Base-by-base conservation (phyloP, 2,113 vertebrate species). In the Sinocyclocheilus grahami region DNA sequence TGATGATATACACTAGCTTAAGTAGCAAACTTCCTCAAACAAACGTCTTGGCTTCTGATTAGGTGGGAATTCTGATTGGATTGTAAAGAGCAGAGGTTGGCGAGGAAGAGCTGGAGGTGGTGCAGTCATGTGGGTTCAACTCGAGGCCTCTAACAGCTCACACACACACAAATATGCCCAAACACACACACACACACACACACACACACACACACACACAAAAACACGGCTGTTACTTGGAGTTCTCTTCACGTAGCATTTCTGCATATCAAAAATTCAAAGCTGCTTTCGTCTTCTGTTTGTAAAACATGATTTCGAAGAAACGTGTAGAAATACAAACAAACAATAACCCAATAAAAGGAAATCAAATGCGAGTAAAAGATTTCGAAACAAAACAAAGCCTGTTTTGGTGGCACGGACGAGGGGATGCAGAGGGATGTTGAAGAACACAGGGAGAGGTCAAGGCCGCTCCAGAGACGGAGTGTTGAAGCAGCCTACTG, bases 401-500 rank as follows among this genome's bases (percentile, higher is more conserved):
- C 93, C 84, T 87, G 92, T 90, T 95, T 92, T 94, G 95, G 93
- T 95, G 39, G 39, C 51, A 53, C 87, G 84, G 78, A 85, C 69
- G 42, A 42, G 42, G 42, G 42, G 42, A 42, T 42, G 42, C 8
- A 42, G 14, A 71, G 71, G 51, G 65, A 71, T 27, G 53, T 13
- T 14, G 58, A 63, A 63, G 78, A 24, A 62, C 11, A 42, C 62
- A 37, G 85, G 83, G 33, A 12, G 51, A 84, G 77, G 87, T 87
- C 95, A 96, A 53, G 97, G 96, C 87, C 93, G 96, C 92, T 99
- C 98, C 62, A 99, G 96, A 87, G 96, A 97, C 20, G 97, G 96
- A 87, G 97, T 99, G 94, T 99, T 99, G 90, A 97, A 99, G 94
- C 98, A 99, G 92, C 97, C 98, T 0, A 95, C 93, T 0, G 98